Percentiles rank a stretch among this genome's conserved stretches.
Evolutionary conservation across 2,113 vertebrate genomes (phyloP).

Genomic region (Tragelaphus scriptus): DNA sequence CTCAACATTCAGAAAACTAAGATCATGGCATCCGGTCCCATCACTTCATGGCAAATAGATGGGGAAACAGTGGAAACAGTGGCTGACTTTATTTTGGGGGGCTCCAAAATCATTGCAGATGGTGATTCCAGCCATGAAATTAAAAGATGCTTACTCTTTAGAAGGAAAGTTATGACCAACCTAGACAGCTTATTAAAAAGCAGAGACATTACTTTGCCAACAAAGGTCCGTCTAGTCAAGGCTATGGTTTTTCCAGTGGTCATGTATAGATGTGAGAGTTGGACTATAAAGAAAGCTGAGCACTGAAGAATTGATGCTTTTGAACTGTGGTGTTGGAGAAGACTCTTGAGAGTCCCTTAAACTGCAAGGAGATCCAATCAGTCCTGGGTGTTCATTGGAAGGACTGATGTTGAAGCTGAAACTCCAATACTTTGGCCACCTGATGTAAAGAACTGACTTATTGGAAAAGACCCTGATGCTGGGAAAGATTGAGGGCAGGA

Average conservation of each 20-base stretch:
- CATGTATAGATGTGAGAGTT: neutral
- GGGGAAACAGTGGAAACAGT: neutral
- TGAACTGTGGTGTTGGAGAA: neutral
- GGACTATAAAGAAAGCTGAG: too few relatives aligned
- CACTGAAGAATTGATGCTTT: neutral
- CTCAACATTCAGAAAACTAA: too few relatives aligned
- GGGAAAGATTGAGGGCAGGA: neutral
- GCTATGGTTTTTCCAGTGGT: neutral
- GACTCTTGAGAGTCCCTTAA: neutral
- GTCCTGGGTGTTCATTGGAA: neutral
- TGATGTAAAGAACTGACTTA: neutral
- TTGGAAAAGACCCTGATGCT: neutral
- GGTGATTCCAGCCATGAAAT: neutral
- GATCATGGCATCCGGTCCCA: too few relatives aligned
- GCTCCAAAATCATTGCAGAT: neutral
- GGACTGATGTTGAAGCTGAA: neutral
- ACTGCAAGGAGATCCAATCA: neutral
- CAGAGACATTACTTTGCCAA: neutral
- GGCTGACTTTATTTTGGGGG: fast-evolving
- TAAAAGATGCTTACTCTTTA: neutral
- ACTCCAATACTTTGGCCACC: neutral
- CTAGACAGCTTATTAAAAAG: neutral
- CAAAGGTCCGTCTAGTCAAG: neutral
- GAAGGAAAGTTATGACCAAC: neutral
- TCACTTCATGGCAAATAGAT: neutral